Evolutionary conservation across 2,888 invertebrate genomes (phyloP), one percentile per base, ranked within the genome.

Genomic region (Cataglyphis altisquamis): DNA sequence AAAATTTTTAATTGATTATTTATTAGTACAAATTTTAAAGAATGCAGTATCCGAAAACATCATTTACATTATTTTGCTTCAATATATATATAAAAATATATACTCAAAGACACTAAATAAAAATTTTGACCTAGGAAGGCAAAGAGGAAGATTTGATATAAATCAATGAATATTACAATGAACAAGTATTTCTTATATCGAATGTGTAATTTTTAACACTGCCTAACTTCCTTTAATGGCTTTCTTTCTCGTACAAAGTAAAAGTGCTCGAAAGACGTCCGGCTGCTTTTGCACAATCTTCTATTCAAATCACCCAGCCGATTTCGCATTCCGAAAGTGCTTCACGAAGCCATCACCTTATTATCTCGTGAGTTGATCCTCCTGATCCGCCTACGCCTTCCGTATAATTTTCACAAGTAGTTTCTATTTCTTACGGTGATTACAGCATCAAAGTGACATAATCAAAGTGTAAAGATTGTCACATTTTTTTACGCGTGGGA

Each of bases 181-280:
- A 60, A 75, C 72, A 52, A 64, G 70, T 32, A 80, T 83, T 78
- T 41, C 62, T 72, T 72, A 75, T 83, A 84, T 85, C 77, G 83
- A 83, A 89, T 84, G 78, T 86, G 63, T 85, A 57, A 85, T 68
- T 88, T 62, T 67, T 62, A 77, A 85, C 78, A 45, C 72, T n/a
- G 52, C 64, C 60, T 52, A 8, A 85, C 87, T 90, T 90, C 88
- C 89, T 89, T 89, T 87, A 83, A 8, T 62, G 68, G 85, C 87
- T 90, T 89, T 86, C 86, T 86, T 88, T 70, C 86, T 52, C 57
- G 77, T 80, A 73, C 66, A 29, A 72, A 64, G 89, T 88, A 87
- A 89, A 90, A 89, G 85, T 88, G 70, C 83, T 84, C 74, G 29
- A 60, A 70, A 70, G 81, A 62, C 84, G 86, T 84, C 87, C 81